A percentile compares a stretch with the other conserved stretches of the same genome.
Conservation (phyloP, 2,113 vertebrate species). For the Polypterus bichir region DNA sequence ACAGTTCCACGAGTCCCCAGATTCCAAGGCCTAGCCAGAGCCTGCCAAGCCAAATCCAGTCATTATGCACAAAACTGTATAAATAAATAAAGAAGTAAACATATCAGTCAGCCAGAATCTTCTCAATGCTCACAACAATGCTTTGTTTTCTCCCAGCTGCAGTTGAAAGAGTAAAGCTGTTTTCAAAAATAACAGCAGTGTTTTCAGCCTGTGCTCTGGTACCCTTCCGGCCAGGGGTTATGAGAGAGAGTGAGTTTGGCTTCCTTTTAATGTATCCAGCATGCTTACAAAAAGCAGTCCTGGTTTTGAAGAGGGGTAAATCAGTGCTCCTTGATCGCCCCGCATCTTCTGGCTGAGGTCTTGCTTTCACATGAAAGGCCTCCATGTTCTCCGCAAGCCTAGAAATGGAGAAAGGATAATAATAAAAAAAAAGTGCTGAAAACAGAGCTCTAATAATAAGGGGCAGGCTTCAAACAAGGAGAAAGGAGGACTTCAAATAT, state of each 20-base stretch:
- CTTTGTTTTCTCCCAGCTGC: conserved; percentile 1
- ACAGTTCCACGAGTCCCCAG: too few relatives aligned
- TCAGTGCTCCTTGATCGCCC: conserved; percentile 40
- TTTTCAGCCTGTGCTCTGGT: neutral
- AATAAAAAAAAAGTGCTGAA: conserved; percentile 39
- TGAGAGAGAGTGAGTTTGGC: neutral
- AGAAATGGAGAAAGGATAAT: conserved; percentile 56
- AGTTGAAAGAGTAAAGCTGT: neutral
- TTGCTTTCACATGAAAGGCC: conserved; percentile 72
- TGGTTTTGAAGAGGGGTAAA: conserved; percentile 40
- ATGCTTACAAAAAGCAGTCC: conserved; percentile 29
- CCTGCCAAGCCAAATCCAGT: too few relatives aligned
- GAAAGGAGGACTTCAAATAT: conserved; percentile 77
- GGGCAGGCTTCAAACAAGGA: conserved; percentile 72
- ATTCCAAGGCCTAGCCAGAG: too few relatives aligned
- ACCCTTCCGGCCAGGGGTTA: neutral
- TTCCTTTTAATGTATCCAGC: conserved; percentile 11
- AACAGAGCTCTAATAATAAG: conserved; percentile 74
- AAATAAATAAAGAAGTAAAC: too few relatives aligned
- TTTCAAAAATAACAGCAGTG: neutral
- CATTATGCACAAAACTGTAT: too few relatives aligned
- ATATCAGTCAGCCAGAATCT: too few relatives aligned
- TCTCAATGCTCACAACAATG: neutral
- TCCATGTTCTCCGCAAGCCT: conserved; percentile 57
- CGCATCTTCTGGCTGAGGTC: conserved; percentile 33